Percentiles rank a stretch among this genome's conserved stretches.
Conservation (phyloP, 2,888 invertebrate genomes). For the Thalpophila matura region DNA sequence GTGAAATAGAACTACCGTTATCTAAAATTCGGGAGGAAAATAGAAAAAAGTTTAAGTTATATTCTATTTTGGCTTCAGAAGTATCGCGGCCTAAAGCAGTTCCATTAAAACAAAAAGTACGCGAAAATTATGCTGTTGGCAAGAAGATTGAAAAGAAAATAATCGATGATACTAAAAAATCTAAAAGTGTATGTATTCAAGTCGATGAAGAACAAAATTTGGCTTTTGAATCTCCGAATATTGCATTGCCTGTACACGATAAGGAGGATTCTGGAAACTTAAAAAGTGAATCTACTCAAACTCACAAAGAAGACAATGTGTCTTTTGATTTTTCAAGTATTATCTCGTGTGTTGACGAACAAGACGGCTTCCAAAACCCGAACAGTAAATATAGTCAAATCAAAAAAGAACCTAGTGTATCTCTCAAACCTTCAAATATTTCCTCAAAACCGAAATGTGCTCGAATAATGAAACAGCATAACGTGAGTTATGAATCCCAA, state of each 20-base stretch:
- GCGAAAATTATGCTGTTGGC: constrained; percentile 77
- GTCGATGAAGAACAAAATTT: constrained; percentile 4
- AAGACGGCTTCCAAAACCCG: constrained; percentile 21
- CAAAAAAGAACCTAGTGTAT: background rate
- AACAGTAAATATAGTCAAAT: constrained; percentile 1
- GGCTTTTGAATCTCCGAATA: constrained; percentile 7
- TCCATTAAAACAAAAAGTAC: constrained; percentile 82
- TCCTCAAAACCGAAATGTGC: background rate
- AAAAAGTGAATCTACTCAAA: constrained; percentile 1
- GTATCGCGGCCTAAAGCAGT: constrained; percentile 80
- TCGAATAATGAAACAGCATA: background rate
- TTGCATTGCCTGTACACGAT: background rate
- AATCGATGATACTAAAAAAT: constrained; percentile 56
- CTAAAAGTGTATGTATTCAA: constrained; percentile 20
- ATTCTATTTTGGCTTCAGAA: constrained; percentile 81
- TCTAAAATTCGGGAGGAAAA: constrained; percentile 76
- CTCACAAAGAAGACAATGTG: background rate
- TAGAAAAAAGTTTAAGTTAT: constrained; percentile 79
- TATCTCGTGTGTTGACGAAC: constrained; percentile 4
- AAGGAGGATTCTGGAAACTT: background rate
- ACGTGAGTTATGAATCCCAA: background rate
- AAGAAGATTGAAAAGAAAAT: constrained; percentile 80
- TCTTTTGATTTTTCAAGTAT: constrained; percentile 18
- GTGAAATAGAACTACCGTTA: constrained; percentile 72
- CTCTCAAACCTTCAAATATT: constrained; percentile 12